phyloP scores from a whole-genome alignment of 2,888 invertebrate species.

The Bombyx huttoni region DNA sequence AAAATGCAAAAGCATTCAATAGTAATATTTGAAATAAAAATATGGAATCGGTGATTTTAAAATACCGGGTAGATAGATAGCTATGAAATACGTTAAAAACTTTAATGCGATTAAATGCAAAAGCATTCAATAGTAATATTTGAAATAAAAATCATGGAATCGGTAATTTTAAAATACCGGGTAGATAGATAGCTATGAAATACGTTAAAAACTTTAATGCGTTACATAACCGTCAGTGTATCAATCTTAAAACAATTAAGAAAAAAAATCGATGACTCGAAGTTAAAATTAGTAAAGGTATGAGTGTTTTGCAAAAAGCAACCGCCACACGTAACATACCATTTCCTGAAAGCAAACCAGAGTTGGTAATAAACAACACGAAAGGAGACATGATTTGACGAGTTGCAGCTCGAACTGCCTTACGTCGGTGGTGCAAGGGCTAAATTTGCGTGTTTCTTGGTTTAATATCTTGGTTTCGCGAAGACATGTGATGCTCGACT shows the following conservation, averaged over 20 bases:
- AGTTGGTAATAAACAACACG: constrained; percentile 25
- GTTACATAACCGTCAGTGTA: too few relatives aligned
- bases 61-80: too few relatives aligned
- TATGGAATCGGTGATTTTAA: too few relatives aligned
- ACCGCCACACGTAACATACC: constrained; percentile 1
- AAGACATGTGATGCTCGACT: constrained; percentile 31
- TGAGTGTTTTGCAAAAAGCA: background rate
- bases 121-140: too few relatives aligned
- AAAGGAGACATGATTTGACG: constrained; percentile 11
- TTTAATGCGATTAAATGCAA: too few relatives aligned
- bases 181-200: too few relatives aligned
- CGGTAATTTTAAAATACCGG: too few relatives aligned
- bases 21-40: too few relatives aligned
- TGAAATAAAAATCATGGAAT: too few relatives aligned
- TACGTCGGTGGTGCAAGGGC: constrained; percentile 10
- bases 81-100: too few relatives aligned
- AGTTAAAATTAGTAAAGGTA: background rate
- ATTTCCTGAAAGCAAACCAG: constrained; percentile 19
- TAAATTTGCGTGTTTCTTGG: constrained; percentile 7
- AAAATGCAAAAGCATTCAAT: too few relatives aligned
- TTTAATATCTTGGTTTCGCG: constrained; percentile 5
- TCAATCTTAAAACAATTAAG: background rate
- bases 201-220: too few relatives aligned
- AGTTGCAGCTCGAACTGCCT: constrained; percentile 2
- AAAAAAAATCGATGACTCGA: background rate